A percentile compares a stretch with the other conserved stretches of the same genome.
phyloP scores from a whole-genome alignment of 2,113 vertebrate species.

The Thalassarche chlororhynchos region DNA sequence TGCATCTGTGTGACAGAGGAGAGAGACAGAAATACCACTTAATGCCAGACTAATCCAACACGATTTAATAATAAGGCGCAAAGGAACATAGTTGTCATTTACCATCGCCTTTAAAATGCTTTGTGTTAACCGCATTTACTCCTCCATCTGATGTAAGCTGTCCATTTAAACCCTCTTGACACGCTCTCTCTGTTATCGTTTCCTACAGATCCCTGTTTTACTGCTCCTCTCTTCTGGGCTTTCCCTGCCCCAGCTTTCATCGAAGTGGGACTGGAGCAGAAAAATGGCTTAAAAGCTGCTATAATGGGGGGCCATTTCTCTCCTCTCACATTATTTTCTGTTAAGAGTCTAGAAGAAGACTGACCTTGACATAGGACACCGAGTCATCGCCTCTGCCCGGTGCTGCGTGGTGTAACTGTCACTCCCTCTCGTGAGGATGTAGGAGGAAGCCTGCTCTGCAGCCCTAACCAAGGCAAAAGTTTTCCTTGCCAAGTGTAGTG shows the following conservation, averaged over 20 bases:
- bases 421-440: background rate
- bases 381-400: background rate
- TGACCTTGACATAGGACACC: background rate
- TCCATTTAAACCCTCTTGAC: background rate
- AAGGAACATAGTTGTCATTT: conserved; percentile 14
- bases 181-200: background rate
- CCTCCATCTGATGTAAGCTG: background rate
- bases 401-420: rapidly evolving
- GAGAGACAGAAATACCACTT: conserved; percentile 53
- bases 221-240: background rate
- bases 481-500: background rate
- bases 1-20: background rate
- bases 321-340: background rate
- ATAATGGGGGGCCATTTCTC: background rate
- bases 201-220: background rate
- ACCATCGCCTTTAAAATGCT: background rate
- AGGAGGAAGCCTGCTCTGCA: background rate
- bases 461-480: background rate
- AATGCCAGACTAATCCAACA: conserved; percentile 55
- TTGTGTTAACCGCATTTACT: background rate
- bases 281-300: background rate
- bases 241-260: background rate
- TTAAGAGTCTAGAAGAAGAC: background rate
- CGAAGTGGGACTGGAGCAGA: background rate
- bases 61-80: conserved; percentile 22